These are phyloP conservation scores for Oryzias curvinotus DNA, from an alignment of 2,113 vertebrate genomes.

Conservation along the genomic window DNA sequence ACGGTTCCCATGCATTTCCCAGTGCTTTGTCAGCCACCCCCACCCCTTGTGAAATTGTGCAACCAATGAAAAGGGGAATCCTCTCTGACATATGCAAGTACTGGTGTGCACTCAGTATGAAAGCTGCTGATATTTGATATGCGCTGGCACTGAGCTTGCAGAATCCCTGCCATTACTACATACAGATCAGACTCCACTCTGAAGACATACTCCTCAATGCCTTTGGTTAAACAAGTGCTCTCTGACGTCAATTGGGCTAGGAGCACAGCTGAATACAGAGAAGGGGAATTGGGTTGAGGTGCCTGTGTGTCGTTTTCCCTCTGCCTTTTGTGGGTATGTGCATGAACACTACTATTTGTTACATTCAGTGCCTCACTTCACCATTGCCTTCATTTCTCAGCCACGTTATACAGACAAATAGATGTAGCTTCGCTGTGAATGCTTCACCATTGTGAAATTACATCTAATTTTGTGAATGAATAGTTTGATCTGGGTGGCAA, in stretches of 20 bases:
- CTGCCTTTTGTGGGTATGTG: conserved; percentile 49
- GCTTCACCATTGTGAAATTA: conserved; percentile 37
- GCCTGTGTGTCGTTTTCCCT: conserved; percentile 44
- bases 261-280: conserved; percentile 53
- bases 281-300: conserved; percentile 61
- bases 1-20: conserved; percentile 12
- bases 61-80: conserved; percentile 71
- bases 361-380: conserved; percentile 51
- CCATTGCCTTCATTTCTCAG: conserved; percentile 51
- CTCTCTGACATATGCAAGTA: conserved; percentile 65
- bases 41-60: conserved; percentile 47
- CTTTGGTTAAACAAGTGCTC: conserved; percentile 60
- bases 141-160: conserved; percentile 49
- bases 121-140: conserved; percentile 55
- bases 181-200: conserved; percentile 28
- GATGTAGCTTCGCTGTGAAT: conserved; percentile 22
- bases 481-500: conserved; percentile 6
- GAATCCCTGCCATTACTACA: conserved; percentile 38
- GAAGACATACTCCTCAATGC: conserved; percentile 52
- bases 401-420: conserved; percentile 52
- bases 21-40: conserved; percentile 23
- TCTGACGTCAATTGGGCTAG: conserved; percentile 64
- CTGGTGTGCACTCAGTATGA: conserved; percentile 27
- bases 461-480: conserved; percentile 41
- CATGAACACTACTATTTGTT: conserved; percentile 41